Percentiles rank a stretch among this genome's conserved stretches.
phyloP scores from a whole-genome alignment of 2,113 vertebrate genomes.

The Lynx canadensis region DNA sequence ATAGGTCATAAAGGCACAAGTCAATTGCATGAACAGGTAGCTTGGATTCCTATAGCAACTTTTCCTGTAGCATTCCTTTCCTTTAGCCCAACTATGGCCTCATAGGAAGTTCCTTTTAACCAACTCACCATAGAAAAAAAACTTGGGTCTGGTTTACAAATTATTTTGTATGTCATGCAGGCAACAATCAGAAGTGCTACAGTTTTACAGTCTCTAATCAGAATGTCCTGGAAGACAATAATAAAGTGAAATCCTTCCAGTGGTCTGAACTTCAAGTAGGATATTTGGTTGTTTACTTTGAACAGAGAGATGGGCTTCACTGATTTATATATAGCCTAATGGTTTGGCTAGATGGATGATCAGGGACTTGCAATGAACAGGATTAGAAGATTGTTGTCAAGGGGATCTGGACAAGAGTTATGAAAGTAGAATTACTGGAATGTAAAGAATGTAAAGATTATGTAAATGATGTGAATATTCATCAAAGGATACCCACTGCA shows the following conservation, averaged over 20 bases:
- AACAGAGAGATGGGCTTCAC: background rate
- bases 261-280: background rate
- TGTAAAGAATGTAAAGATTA: background rate
- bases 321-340: background rate
- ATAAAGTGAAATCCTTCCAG: background rate
- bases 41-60: background rate
- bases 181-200: background rate
- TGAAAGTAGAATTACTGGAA: background rate
- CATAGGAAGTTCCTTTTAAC: background rate
- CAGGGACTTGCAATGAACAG: background rate
- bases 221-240: background rate
- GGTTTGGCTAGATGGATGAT: background rate
- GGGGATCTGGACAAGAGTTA: background rate
- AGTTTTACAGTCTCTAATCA: background rate
- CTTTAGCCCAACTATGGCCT: background rate
- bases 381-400: background rate
- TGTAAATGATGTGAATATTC: background rate
- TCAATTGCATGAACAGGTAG: background rate
- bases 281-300: background rate
- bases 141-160: background rate
- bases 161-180: background rate
- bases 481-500: background rate
- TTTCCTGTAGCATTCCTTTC: background rate
- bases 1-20: background rate
- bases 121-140: background rate